Evolutionary conservation across 2,113 vertebrate genomes (phyloP).

Genomic region (Electrona antarctica): DNA sequence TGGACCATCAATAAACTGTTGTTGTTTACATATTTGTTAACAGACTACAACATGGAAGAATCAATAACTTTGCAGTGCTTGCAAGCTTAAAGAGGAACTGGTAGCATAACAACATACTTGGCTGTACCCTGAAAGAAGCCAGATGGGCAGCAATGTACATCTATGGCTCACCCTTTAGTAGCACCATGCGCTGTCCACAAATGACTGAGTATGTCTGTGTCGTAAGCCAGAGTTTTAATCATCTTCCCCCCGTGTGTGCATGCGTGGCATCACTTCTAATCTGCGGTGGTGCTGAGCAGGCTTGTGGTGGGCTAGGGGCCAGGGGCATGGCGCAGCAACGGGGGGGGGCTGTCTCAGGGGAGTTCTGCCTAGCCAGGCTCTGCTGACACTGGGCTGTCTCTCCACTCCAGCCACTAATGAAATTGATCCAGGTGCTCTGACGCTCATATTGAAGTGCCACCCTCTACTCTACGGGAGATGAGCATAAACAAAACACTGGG

Average conservation of each 20-base stretch:
- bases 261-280: conserved; percentile 74
- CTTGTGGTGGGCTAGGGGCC: conserved; percentile 52
- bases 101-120: conserved; percentile 5
- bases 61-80: neutral
- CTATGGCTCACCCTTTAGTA: conserved; percentile 29
- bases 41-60: neutral
- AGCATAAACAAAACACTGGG: conserved; percentile 41
- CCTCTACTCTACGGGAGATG: conserved; percentile 53
- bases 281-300: conserved; percentile 75
- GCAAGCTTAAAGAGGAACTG: neutral
- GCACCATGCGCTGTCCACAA: conserved; percentile 39
- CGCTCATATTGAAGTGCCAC: conserved; percentile 81
- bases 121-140: conserved; percentile 35
- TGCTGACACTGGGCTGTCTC: conserved; percentile 82
- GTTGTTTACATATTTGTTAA: no score
- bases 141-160: conserved; percentile 48
- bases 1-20: no score
- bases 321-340: conserved; percentile 35
- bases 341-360: conserved; percentile 69
- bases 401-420: conserved; percentile 86
- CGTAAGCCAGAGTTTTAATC: conserved; percentile 69
- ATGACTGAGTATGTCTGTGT: conserved; percentile 23
- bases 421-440: conserved; percentile 87
- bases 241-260: conserved; percentile 54
- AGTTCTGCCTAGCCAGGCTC: conserved; percentile 53